Base-by-base conservation (phyloP, 2,888 invertebrate genomes). In the Acanthacorydalis orientalis region DNA sequence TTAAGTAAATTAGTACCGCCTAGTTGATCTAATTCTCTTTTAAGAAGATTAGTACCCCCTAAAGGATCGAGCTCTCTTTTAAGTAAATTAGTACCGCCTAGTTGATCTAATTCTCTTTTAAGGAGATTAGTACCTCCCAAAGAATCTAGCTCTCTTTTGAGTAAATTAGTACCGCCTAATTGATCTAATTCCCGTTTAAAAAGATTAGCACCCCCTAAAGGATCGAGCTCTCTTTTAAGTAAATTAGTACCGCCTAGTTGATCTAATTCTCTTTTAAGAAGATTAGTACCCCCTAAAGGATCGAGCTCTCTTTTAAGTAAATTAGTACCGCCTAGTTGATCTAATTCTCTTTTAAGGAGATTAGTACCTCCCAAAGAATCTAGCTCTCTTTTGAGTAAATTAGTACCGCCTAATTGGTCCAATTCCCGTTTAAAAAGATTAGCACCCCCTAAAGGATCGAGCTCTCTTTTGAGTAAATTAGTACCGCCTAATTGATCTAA, bases 121-220 rank as follows among this genome's bases (percentile, higher is more conserved):
- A 44, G 12, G 7, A 44, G 16, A 44, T 44, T 44, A 10, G 33
- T 15, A 35, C 44, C 44, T 15, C 44, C 44, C 23, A 44, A 34
- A 33, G 34, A 15, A 16, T 44, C 44, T n/a, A 44, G n/a, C 6
- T 44, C 44, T n/a, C 44, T 34, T 41, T 41, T 41, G 11, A 23
- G 11, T 2, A 9, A 11, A 15, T 15, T 15, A 3, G 16, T 8
- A 41, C 31, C 16, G 2, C 12, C 37, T 12, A 37, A 37, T 37
- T 2, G 11, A 16, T 7, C 6, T 10, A 14, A 11, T 41, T 4
- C 23, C 3, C 44, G 10, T 34, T 34, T 44, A 9, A 44, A 4
- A 12, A 44, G n/a, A 44, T 44, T 44, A 10, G 33, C 11, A n/a
- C 44, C 44, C 8, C 44, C 44, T 3, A 44, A 11, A 9, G 23